Conservation (phyloP, 2,888 invertebrate species). For the Corythucha ciliata region DNA sequence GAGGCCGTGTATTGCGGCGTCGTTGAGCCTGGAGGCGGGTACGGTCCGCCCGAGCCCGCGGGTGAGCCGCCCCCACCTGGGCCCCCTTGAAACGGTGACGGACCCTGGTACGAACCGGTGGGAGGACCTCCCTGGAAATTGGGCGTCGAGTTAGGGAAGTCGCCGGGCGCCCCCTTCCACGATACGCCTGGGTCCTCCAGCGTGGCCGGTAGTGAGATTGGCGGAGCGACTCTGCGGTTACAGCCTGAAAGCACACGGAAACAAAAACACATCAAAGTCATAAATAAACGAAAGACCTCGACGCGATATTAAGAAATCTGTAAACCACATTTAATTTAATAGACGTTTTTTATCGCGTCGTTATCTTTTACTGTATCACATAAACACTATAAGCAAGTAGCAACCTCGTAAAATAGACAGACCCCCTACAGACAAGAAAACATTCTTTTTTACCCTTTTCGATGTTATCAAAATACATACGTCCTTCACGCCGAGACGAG, state of each 20-base stretch:
- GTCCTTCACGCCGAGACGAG: too few relatives aligned
- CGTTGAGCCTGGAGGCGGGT: conserved; percentile 60
- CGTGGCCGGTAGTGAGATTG: conserved; percentile 59
- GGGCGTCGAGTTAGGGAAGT: conserved; percentile 39
- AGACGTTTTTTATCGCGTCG: too few relatives aligned
- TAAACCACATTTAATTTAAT: neutral
- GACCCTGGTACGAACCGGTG: conserved; percentile 43
- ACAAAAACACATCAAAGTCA: neutral
- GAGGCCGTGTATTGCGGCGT: conserved; percentile 79
- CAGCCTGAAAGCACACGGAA: conserved; percentile 50
- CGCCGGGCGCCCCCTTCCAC: conserved; percentile 68
- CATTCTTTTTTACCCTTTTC: too few relatives aligned
- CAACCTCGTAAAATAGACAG: too few relatives aligned
- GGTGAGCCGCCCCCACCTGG: conserved; percentile 58
- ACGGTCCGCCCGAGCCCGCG: conserved; percentile 52
- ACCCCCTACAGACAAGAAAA: too few relatives aligned
- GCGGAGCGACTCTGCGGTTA: conserved; percentile 65
- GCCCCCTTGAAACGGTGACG: conserved; percentile 50
- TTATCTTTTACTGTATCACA: too few relatives aligned
- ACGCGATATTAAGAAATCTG: neutral
- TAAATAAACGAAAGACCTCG: neutral
- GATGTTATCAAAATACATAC: too few relatives aligned
- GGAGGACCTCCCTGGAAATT: conserved; percentile 29
- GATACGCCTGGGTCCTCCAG: conserved; percentile 63
- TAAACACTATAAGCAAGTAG: too few relatives aligned